Conservation (phyloP, 2,797 vertebrate genomes). For the Cynopterus sphinx region DNA sequence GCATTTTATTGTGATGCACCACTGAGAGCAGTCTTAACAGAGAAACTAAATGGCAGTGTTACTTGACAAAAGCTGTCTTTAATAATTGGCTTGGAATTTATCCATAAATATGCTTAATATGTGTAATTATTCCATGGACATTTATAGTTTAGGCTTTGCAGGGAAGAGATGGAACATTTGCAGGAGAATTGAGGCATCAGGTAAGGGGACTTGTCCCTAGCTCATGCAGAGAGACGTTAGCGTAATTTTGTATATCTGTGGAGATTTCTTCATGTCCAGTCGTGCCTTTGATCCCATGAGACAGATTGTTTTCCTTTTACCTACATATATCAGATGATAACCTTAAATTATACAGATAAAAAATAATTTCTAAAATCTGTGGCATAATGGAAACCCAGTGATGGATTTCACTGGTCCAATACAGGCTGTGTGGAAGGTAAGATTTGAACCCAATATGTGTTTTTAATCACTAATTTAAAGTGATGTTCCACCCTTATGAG, state of each 20-base stretch:
- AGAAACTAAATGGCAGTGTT: neutral
- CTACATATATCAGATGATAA: neutral
- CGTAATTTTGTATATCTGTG: neutral
- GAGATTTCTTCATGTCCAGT: neutral
- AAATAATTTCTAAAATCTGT: neutral
- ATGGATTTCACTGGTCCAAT: neutral
- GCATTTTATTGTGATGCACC: neutral
- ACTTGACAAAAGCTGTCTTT: neutral
- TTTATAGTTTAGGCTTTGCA: neutral
- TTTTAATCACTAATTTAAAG: conserved; percentile 41
- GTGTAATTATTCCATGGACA: neutral
- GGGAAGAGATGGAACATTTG: neutral
- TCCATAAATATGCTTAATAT: neutral
- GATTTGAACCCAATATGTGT: neutral
- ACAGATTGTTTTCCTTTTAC: conserved; percentile 40
- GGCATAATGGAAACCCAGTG: neutral
- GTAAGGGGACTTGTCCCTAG: neutral
- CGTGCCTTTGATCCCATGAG: neutral
- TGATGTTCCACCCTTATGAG: neutral
- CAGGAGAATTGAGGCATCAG: neutral
- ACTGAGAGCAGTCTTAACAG: neutral
- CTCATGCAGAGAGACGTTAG: neutral
- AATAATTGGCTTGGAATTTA: neutral
- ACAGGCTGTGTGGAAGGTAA: neutral
- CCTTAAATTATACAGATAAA: neutral